phyloP scores from a whole-genome alignment of 2,888 invertebrate genomes.

The Cataglyphis cursor region DNA sequence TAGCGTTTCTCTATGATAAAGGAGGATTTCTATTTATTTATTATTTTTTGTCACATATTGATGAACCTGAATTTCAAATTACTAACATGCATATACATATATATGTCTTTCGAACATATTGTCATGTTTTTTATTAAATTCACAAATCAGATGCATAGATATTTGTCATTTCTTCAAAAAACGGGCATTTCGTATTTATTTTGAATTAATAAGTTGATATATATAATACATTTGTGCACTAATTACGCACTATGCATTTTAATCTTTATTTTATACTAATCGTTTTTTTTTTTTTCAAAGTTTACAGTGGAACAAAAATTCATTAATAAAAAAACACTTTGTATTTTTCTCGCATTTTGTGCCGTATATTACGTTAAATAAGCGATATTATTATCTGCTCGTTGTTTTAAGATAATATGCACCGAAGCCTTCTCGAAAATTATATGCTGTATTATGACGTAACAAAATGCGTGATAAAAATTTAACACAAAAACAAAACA shows the following conservation, averaged over 20 bases:
- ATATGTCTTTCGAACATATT: not conserved
- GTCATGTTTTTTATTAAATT: not conserved
- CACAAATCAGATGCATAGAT: too few species aligned
- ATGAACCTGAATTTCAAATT: not conserved
- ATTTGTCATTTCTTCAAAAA: not conserved
- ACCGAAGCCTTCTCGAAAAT: not conserved
- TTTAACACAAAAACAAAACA: not conserved
- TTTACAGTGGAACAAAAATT: not conserved
- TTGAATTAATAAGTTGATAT: not conserved
- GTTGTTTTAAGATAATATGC: not conserved
- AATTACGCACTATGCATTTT: not conserved
- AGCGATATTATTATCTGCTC: not conserved
- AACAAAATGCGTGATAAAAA: not conserved
- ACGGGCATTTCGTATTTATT: not conserved
- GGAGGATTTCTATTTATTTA: not conserved
- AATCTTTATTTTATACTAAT: not conserved
- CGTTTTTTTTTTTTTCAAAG: not conserved
- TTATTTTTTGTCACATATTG: slow-evolving; percentile 7
- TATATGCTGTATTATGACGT: not conserved
- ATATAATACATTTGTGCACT: not conserved
- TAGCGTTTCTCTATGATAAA: not conserved
- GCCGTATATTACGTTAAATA: not conserved
- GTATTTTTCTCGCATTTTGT: not conserved
- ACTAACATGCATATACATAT: not conserved
- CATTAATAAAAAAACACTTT: not conserved